phyloP scores from a whole-genome alignment of 2,797 vertebrate genomes.

The Aselliscus stoliczkanus region DNA sequence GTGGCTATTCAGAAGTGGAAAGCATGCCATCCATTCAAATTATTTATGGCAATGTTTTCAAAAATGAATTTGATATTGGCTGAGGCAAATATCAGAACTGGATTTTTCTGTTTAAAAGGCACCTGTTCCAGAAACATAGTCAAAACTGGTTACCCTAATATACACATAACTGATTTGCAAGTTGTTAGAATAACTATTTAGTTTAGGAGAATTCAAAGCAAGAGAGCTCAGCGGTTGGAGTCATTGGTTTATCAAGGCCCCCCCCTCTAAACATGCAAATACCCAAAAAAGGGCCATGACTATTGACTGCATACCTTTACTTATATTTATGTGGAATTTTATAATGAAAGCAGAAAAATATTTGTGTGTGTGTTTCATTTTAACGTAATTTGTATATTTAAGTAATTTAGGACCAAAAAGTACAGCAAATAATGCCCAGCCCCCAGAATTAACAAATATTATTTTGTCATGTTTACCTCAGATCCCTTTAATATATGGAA shows the following conservation, averaged over 20 bases:
- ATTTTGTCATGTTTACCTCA: not conserved
- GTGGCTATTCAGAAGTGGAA: not conserved
- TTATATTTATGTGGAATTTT: not conserved
- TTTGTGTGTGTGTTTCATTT: not conserved
- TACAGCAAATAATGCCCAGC: not conserved
- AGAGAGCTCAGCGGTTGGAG: not conserved
- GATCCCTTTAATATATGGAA: not conserved
- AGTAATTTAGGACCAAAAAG: not conserved
- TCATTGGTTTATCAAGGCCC: not conserved
- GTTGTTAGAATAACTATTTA: not conserved
- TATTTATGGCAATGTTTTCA: slow-evolving; percentile 18
- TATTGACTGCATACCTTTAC: not conserved
- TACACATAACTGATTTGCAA: not conserved
- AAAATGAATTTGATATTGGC: not conserved
- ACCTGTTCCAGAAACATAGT: slow-evolving; percentile 39
- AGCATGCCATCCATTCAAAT: not conserved
- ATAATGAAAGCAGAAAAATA: not conserved
- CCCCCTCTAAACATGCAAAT: not conserved
- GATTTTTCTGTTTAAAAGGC: slow-evolving; percentile 34
- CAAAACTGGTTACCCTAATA: not conserved
- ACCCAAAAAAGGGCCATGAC: not conserved
- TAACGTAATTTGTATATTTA: not conserved
- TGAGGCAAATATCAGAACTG: not conserved
- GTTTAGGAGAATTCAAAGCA: not conserved
- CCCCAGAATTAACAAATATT: not conserved